These are phyloP conservation scores for Paelopatides confundens DNA, from an alignment of 53 echinoderm and acorn worm genomes.

Conservation along the genomic window DNA sequence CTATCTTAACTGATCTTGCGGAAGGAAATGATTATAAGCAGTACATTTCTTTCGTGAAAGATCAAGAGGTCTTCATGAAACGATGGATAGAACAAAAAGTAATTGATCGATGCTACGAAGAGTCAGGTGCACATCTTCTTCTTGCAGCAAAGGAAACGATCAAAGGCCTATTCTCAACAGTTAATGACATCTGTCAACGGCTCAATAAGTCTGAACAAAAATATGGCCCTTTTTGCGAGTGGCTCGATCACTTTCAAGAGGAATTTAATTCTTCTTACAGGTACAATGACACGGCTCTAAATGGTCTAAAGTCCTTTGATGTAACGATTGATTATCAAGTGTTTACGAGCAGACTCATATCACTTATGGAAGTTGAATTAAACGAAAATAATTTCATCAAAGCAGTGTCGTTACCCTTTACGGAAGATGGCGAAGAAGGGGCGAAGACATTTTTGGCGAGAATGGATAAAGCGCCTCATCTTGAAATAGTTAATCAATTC, in stretches of 20 bases:
- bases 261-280: not conserved
- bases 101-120: not conserved
- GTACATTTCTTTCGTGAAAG: not conserved
- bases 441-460: not conserved
- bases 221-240: constrained; percentile 5
- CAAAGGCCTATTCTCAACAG: not conserved
- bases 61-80: not conserved
- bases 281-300: not conserved
- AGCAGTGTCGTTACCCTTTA: not conserved
- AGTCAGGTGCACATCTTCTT: not conserved
- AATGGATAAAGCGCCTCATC: constrained; percentile 18
- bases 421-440: not conserved
- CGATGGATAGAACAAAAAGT: constrained; percentile 1
- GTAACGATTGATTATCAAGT: not conserved
- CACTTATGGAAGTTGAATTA: not conserved
- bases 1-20: not conserved
- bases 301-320: constrained; percentile 3
- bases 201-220: not conserved
- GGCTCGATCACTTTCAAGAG: not conserved
- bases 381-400: not conserved
- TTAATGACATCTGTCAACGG: not conserved
- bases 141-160: not conserved
- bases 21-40: not conserved
- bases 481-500: constrained; percentile 25
- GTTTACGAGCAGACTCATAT: not conserved